A percentile compares a stretch with the other conserved stretches of the same genome.
phyloP scores from a whole-genome alignment of 2,888 invertebrate species.

The Melipona beecheii region DNA sequence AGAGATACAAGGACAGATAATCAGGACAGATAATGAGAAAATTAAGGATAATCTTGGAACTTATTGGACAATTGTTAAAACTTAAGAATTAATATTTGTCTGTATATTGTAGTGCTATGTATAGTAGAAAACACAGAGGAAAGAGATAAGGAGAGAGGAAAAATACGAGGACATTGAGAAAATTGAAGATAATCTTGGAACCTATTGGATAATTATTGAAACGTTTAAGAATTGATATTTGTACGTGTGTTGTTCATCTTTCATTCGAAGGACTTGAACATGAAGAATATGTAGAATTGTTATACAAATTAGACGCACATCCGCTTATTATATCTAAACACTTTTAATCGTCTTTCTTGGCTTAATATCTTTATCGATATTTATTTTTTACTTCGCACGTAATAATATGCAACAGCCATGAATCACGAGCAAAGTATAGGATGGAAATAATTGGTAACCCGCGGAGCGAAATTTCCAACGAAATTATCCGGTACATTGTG shows the following conservation, averaged over 20 bases:
- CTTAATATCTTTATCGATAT: neutral
- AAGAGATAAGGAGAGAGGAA: neutral
- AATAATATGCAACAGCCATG: neutral
- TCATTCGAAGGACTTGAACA: too few species aligned
- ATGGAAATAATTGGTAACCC: conserved; percentile 9
- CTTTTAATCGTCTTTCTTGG: neutral
- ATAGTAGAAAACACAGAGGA: neutral
- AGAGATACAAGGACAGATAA: neutral
- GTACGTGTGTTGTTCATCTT: too few species aligned
- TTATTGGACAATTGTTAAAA: neutral
- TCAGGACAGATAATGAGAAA: too few species aligned
- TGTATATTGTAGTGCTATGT: neutral
- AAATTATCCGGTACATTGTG: conserved; percentile 14
- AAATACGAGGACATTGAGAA: neutral
- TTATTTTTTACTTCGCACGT: neutral
- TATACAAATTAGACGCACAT: too few species aligned
- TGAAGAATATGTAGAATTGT: too few species aligned
- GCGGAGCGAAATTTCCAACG: neutral
- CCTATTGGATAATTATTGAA: neutral
- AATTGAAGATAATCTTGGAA: neutral
- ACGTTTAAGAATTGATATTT: neutral
- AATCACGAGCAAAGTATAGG: neutral
- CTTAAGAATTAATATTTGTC: neutral
- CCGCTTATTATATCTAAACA: too few species aligned
- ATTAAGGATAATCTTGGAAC: neutral